These are phyloP conservation scores for Furnarius figulus DNA, from an alignment of 2,113 vertebrate genomes.

Conservation along the genomic window DNA sequence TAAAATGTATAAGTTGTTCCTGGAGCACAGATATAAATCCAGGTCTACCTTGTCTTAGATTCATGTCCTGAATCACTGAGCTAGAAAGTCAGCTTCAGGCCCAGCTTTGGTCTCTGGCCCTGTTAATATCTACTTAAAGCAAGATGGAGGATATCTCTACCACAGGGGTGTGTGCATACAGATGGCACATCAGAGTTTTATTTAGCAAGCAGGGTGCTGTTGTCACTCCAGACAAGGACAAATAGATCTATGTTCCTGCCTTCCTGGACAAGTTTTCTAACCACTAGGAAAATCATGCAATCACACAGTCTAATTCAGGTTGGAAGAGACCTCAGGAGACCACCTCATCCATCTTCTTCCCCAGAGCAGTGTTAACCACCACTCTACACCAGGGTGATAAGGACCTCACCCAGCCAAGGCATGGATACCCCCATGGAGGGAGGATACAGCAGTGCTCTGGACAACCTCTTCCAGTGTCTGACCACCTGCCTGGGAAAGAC, in stretches of 20 bases:
- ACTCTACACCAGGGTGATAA: background rate
- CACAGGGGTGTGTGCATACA: background rate
- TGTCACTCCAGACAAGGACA: background rate
- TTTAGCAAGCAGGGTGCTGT: background rate
- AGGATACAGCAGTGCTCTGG: background rate
- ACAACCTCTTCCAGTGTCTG: background rate
- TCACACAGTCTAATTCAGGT: background rate
- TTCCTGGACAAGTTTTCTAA: background rate
- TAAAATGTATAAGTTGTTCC: background rate
- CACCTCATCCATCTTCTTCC: background rate
- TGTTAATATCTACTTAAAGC: background rate
- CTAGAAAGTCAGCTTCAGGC: slow-evolving; percentile 10
- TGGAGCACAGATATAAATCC: background rate
- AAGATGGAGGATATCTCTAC: background rate
- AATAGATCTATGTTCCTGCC: background rate
- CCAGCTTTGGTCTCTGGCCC: background rate
- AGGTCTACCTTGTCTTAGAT: background rate
- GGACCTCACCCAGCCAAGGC: background rate
- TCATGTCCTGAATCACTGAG: background rate
- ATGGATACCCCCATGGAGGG: accelerated
- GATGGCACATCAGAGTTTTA: background rate
- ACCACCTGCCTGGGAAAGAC: background rate
- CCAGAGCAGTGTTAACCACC: background rate
- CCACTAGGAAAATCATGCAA: background rate
- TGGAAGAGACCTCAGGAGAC: background rate